Base-by-base conservation (phyloP, 2,113 vertebrate species). In the Rhadina sibilatrix region DNA sequence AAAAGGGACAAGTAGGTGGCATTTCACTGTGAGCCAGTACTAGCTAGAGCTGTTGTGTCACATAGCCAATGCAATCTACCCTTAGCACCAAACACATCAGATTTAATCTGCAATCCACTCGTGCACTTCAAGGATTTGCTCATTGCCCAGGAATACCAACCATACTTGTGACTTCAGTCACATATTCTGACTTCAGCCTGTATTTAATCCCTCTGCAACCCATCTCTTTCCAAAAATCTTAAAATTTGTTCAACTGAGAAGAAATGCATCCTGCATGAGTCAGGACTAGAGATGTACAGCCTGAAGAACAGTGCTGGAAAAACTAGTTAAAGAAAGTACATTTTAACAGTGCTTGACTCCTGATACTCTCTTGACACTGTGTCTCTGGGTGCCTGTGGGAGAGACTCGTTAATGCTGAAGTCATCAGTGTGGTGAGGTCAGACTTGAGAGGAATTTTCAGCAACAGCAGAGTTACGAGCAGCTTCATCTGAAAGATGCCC, bases 11-110 rank as follows among this genome's bases (percentile, higher is more conserved):
- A 33, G 35, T 28, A 82, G n/a, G 60, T 83, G 56, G 46, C 70
- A 65, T 92, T 94, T 93, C 86, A 83, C 82, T 60, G 87, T 86
- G 82, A 87, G 57, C 76, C 74, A 68, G 57, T 77, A 63, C 47
- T 69, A 91, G 72, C 80, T 94, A 74, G 64, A 93, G 59, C 71
- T 85, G 50, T 88, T 9, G 1, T 52, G 56, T 95, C 93, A 94
- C 79, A 49, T 77, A 90, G 23, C 76, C 60, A 74, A 10, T 94
- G 71, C 75, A 88, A 33, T 56, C 75, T 59, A 47, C 17, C 40
- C 56, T 83, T 83, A 70, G 56, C 14, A 18, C 59, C 30, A 65
- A 85, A 87, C 31, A 33, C 60, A 27, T 57, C 46, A 63, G 61
- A 70, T 78, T 64, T 0, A 0, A 75, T 89, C 31, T 84, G n/a